These are phyloP conservation scores for Myoxocephalus aenaeus DNA, from an alignment of 2,797 vertebrate species.

Conservation along the genomic window DNA sequence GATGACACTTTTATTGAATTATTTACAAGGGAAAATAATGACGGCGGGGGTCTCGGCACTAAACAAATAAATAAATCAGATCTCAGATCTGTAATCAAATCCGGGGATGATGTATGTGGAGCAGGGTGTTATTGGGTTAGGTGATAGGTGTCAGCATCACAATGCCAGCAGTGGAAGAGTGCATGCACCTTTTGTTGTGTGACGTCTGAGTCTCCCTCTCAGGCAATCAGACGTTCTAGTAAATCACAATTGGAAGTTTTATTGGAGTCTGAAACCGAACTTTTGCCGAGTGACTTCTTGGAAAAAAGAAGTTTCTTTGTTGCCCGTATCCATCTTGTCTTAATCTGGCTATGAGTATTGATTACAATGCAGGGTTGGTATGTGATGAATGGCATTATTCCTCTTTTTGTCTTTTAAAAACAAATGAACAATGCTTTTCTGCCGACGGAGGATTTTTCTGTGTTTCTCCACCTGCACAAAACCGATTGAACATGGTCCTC, in stretches of 20 bases:
- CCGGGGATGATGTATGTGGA: constrained; percentile 76
- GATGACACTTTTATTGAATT: constrained; percentile 86
- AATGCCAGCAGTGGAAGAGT: constrained; percentile 55
- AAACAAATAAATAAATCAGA: constrained; percentile 87
- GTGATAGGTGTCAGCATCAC: constrained; percentile 76
- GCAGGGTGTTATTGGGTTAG: constrained; percentile 78
- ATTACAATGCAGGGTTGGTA: background rate
- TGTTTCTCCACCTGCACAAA: constrained; percentile 34
- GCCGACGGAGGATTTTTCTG: background rate
- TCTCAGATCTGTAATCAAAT: constrained; percentile 83
- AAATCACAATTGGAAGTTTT: constrained; percentile 30
- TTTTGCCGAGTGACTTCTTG: background rate
- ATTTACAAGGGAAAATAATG: constrained; percentile 87
- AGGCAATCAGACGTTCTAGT: constrained; percentile 29
- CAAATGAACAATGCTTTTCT: background rate
- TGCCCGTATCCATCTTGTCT: background rate
- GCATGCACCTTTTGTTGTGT: constrained; percentile 30
- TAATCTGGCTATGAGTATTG: background rate
- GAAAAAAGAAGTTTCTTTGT: constrained; percentile 2
- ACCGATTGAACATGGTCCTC: constrained; percentile 4
- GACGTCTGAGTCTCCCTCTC: constrained; percentile 33
- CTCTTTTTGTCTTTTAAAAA: background rate
- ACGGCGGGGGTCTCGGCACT: constrained; percentile 73
- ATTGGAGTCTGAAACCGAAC: constrained; percentile 25
- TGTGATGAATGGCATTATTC: background rate